Conservation (phyloP, 2,888 invertebrate genomes). For the Cephonodes hylas region DNA sequence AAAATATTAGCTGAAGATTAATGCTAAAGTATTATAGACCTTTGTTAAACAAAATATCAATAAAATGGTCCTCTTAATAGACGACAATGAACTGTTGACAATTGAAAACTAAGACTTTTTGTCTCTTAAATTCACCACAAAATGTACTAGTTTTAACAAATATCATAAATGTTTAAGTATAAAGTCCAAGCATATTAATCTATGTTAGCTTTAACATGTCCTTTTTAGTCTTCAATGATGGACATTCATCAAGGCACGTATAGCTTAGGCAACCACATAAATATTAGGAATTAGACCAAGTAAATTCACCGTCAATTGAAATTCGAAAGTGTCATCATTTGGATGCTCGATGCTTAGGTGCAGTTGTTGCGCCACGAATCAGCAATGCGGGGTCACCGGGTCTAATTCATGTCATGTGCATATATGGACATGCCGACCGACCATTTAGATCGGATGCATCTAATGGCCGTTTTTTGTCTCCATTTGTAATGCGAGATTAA, state of each 20-base stretch:
- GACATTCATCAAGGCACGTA: not conserved
- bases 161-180: no score
- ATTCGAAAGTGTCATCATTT: conserved; percentile 18
- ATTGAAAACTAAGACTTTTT: no score
- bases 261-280: not conserved
- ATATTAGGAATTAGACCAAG: not conserved
- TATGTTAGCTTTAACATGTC: no score
- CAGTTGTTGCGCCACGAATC: not conserved
- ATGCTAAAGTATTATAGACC: no score
- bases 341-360: conserved; percentile 6
- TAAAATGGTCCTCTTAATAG: no score
- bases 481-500: not conserved
- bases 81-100: no score
- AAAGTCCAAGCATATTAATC: no score
- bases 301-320: conserved; percentile 15
- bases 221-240: no score
- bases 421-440: not conserved
- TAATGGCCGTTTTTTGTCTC: not conserved
- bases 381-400: conserved; percentile 1
- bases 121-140: no score
- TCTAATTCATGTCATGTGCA: not conserved
- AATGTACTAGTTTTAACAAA: no score
- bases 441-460: not conserved
- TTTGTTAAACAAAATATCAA: no score
- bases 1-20: no score